phyloP scores from a whole-genome alignment of 1,140 invertebrate genomes.

The Bombyx mandarina region DNA sequence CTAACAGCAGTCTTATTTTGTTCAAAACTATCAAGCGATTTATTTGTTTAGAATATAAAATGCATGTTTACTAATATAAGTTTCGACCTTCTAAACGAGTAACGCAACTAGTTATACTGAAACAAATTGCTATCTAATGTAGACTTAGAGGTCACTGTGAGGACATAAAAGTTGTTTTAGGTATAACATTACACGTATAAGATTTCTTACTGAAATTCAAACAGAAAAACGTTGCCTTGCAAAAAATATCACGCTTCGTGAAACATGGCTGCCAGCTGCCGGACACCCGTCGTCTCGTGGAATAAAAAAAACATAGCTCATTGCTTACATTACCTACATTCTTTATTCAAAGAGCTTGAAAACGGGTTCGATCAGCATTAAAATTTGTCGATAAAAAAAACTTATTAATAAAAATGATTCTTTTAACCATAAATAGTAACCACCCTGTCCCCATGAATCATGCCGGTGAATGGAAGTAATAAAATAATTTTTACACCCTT shows the following conservation, averaged over 20 bases:
- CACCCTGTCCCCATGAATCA: slow-evolving; percentile 32
- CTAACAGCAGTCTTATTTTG: too few relatives aligned
- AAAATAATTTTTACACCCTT: slow-evolving; percentile 57
- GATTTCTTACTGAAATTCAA: slow-evolving; percentile 57
- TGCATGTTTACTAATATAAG: too few relatives aligned
- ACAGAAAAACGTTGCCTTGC: slow-evolving; percentile 31
- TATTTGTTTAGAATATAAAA: too few relatives aligned
- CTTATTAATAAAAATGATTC: too few relatives aligned
- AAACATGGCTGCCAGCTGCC: slow-evolving; percentile 52
- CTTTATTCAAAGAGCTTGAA: slow-evolving; percentile 3
- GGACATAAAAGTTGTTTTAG: slow-evolving; percentile 2
- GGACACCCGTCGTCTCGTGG: slow-evolving; percentile 9
- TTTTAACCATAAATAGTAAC: slow-evolving; percentile 2
- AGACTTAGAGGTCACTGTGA: slow-evolving; percentile 4
- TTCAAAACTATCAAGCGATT: too few relatives aligned
- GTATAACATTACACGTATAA: slow-evolving; percentile 33
- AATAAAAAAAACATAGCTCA: slow-evolving; percentile 1
- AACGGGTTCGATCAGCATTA: background rate
- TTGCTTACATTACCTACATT: slow-evolving; percentile 1
- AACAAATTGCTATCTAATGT: background rate
- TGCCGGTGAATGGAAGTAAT: slow-evolving; percentile 47
- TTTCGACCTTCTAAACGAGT: too few relatives aligned
- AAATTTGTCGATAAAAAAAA: slow-evolving; percentile 8
- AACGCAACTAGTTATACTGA: too few relatives aligned
- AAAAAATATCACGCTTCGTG: slow-evolving; percentile 61